These are phyloP conservation scores for Oncorhynchus tshawytscha DNA, from an alignment of 2,113 vertebrate species.

Conservation along the genomic window DNA sequence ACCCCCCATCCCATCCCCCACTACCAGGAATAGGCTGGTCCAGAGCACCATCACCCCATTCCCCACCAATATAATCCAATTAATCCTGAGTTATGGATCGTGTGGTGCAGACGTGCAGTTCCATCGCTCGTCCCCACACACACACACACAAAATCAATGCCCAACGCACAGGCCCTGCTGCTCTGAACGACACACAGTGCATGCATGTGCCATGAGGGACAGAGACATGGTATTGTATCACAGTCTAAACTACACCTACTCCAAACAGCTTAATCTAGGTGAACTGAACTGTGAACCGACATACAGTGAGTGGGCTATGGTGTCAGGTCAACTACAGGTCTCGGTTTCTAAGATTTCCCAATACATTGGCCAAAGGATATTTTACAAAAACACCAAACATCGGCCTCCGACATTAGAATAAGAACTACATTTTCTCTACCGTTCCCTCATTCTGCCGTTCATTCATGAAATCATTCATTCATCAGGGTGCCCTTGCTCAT, in stretches of 20 bases:
- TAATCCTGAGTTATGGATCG: constrained; percentile 63
- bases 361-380: too few species aligned
- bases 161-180: constrained; percentile 9
- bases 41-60: constrained; percentile 27
- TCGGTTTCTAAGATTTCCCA: too few species aligned
- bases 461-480: constrained; percentile 60
- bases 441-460: constrained; percentile 22
- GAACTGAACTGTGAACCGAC: too few species aligned
- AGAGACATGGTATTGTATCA: too few species aligned
- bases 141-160: not conserved
- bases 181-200: constrained; percentile 15
- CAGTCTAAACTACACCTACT: too few species aligned
- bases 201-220: too few species aligned
- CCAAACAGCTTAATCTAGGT: too few species aligned
- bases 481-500: constrained; percentile 41
- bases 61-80: constrained; percentile 57
- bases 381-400: not conserved
- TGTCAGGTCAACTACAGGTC: too few species aligned
- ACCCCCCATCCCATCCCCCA: not conserved
- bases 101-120: not conserved
- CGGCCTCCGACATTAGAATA: not conserved
- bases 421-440: not conserved
- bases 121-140: constrained; percentile 11
- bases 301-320: too few species aligned
- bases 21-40: constrained; percentile 24